These are phyloP conservation scores for Sinocyclocheilus grahami DNA, from an alignment of 2,113 vertebrate genomes.

Conservation along the genomic window DNA sequence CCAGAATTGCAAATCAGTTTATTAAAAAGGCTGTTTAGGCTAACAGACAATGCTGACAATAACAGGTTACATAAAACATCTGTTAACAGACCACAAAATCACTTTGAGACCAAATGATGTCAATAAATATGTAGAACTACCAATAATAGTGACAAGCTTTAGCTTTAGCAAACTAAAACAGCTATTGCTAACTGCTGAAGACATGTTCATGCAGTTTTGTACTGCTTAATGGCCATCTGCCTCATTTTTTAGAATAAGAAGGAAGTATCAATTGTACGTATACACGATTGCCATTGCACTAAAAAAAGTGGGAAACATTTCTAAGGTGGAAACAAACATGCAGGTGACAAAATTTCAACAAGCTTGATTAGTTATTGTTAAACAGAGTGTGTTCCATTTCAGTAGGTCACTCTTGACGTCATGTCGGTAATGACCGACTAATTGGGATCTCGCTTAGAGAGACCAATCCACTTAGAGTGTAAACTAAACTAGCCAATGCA, in stretches of 20 bases:
- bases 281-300: not conserved
- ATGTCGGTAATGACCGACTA: no score
- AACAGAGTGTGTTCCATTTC: no score
- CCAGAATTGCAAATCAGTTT: not conserved
- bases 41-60: not conserved
- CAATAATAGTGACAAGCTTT: not conserved
- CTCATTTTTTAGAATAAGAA: not conserved
- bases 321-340: not conserved
- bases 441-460: no score
- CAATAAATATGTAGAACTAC: not conserved
- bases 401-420: no score
- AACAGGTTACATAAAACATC: not conserved
- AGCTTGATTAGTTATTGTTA: not conserved
- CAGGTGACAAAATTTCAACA: not conserved
- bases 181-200: not conserved
- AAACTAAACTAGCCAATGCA: no score
- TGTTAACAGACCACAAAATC: not conserved
- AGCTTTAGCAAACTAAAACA: constrained; percentile 9
- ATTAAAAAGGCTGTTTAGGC: not conserved
- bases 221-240: constrained; percentile 35
- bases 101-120: not conserved
- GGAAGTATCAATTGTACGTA: not conserved
- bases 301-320: not conserved
- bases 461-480: no score
- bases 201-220: not conserved